A percentile compares a stretch with the other conserved stretches of the same genome.
Conservation (phyloP, 2,888 invertebrate species). For the Pandemis cinnamomeana region DNA sequence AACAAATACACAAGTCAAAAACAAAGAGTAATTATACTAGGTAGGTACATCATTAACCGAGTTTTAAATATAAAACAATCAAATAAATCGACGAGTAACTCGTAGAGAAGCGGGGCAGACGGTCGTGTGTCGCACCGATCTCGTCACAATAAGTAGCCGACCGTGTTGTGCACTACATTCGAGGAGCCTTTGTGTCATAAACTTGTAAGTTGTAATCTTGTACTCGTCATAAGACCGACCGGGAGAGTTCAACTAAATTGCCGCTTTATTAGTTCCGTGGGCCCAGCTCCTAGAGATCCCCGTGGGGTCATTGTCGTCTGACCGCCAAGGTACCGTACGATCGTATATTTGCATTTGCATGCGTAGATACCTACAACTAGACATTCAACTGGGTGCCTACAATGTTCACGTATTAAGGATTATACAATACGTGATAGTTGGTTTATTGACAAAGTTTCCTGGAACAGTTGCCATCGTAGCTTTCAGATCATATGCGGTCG, state of each 20-base stretch:
- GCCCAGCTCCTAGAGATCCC: not conserved
- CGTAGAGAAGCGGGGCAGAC: constrained; percentile 16
- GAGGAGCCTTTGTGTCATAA: not conserved
- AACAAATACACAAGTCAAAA: not conserved
- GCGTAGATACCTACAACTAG: not conserved
- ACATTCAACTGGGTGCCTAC: no score
- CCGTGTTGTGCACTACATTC: constrained; percentile 13
- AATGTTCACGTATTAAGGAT: no score
- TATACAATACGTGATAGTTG: not conserved
- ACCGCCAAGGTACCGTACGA: constrained; percentile 23
- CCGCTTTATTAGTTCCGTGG: constrained; percentile 8
- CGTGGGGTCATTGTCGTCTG: constrained; percentile 30
- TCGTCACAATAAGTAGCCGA: constrained; percentile 4
- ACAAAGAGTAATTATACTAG: not conserved
- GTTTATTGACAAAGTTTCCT: not conserved
- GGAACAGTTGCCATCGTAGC: not conserved
- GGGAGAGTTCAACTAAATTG: not conserved
- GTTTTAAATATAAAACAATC: constrained; percentile 5
- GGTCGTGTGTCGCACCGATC: constrained; percentile 11
- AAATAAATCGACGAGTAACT: constrained; percentile 17
- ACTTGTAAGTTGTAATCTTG: constrained; percentile 2
- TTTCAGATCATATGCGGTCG: not conserved
- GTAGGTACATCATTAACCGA: constrained; percentile 17
- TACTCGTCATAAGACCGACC: constrained; percentile 11
- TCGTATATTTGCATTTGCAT: constrained; percentile 9